A percentile compares a stretch with the other conserved stretches of the same genome.
These are phyloP conservation scores for Drosophila suboccidentalis DNA, from an alignment of 2,888 invertebrate species.

Conservation along the genomic window DNA sequence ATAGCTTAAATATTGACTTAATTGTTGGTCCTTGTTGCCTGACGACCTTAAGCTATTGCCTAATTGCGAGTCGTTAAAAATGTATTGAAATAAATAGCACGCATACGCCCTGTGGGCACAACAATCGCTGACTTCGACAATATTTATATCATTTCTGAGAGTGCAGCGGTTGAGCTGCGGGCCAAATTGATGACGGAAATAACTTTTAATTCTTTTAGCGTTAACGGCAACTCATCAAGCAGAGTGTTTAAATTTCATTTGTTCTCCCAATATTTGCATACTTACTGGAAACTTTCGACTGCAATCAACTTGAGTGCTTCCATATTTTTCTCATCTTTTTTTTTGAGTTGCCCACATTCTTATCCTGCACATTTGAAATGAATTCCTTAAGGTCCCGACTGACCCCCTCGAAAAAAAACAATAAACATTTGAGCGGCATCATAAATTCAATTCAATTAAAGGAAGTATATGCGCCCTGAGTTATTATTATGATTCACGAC, in stretches of 20 bases:
- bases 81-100: conserved; percentile 68
- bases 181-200: conserved; percentile 69
- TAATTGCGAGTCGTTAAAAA: conserved; percentile 69
- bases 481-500: conserved; percentile 41
- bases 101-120: conserved; percentile 36
- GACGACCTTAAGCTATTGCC: conserved; percentile 28
- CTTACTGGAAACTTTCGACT: conserved; percentile 36
- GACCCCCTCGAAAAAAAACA: conserved; percentile 13
- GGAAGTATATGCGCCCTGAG: conserved; percentile 39
- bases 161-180: conserved; percentile 15
- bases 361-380: conserved; percentile 8
- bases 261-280: conserved; percentile 63
- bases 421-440: conserved; percentile 15
- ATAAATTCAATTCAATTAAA: conserved; percentile 72
- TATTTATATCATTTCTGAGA: conserved; percentile 17
- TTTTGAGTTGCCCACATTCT: neutral
- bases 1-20: conserved; percentile 11
- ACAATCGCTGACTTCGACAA: conserved; percentile 10
- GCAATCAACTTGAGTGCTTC: conserved; percentile 74
- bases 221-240: conserved; percentile 76
- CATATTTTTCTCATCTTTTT: conserved; percentile 2
- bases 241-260: conserved; percentile 74
- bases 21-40: conserved; percentile 5
- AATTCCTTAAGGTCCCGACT: conserved; percentile 39
- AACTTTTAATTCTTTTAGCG: conserved; percentile 73